phyloP scores from a whole-genome alignment of 1,140 invertebrate species.

The Nephotettix cincticeps region DNA sequence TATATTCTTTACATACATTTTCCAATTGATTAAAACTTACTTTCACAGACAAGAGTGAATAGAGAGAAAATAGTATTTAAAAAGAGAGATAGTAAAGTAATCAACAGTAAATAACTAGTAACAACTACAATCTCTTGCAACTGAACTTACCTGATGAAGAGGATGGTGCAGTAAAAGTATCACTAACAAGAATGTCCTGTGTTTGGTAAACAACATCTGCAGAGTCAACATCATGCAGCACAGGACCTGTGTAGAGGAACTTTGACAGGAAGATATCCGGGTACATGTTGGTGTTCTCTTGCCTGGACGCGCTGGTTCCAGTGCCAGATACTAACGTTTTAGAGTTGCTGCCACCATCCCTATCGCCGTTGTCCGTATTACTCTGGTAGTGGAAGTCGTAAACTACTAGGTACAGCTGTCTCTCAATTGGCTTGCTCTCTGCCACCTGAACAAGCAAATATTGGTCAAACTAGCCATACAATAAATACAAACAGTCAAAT shows the following conservation, averaged over 20 bases:
- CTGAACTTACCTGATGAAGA: conserved; percentile 34
- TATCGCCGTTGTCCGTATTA: conserved; percentile 29
- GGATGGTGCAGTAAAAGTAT: conserved; percentile 39
- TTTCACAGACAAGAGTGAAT: no score
- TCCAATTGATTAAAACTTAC: no score
- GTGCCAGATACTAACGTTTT: conserved; percentile 51
- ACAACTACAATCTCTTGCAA: no score
- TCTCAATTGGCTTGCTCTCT: conserved; percentile 4
- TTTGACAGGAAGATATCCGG: conserved; percentile 50
- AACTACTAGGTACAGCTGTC: conserved; percentile 54
- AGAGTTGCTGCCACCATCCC: conserved; percentile 52
- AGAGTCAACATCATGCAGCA: conserved; percentile 18
- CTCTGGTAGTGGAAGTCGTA: conserved; percentile 56
- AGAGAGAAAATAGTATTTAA: no score
- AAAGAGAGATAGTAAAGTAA: no score
- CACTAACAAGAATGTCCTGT: background rate
- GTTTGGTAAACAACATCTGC: conserved; percentile 8
- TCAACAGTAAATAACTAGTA: no score
- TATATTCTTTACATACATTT: no score
- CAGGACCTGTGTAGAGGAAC: conserved; percentile 42
- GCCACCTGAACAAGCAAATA: background rate
- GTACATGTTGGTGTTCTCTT: conserved; percentile 48
- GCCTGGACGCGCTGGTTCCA: conserved; percentile 51
- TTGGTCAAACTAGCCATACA: no score
- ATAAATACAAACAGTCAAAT: no score